A percentile compares a stretch with the other conserved stretches of the same genome.
Conservation (phyloP, 2,797 vertebrate genomes). For the Columba guinea region DNA sequence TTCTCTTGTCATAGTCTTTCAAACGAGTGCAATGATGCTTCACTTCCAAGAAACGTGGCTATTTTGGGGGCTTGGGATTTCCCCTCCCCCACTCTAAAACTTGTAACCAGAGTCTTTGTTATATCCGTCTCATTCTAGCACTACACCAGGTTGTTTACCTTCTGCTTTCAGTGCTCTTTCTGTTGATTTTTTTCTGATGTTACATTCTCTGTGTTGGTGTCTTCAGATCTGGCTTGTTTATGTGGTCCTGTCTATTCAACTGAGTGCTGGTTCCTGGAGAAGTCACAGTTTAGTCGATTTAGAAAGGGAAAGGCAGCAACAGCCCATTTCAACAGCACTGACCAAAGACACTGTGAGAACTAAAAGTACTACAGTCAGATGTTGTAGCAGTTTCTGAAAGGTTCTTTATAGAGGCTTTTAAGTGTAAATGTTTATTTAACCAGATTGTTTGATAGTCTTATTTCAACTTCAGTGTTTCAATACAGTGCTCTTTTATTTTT, state of each 20-base stretch:
- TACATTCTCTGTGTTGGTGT: neutral
- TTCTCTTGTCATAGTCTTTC: neutral
- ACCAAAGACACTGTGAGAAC: neutral
- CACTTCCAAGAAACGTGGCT: neutral
- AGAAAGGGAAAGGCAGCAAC: neutral
- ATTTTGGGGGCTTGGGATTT: neutral
- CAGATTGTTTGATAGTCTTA: neutral
- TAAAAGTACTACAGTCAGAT: neutral
- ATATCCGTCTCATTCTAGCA: accelerated
- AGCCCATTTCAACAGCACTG: neutral
- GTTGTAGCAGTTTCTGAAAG: neutral
- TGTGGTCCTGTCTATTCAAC: neutral
- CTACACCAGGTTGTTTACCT: neutral
- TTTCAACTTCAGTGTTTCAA: neutral
- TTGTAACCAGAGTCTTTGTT: neutral
- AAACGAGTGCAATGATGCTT: neutral
- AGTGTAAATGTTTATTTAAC: constrained; percentile 5
- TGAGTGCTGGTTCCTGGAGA: neutral
- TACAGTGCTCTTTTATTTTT: neutral
- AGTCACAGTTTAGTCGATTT: neutral
- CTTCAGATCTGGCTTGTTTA: neutral
- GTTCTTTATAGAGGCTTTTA: neutral
- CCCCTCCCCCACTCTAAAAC: accelerated
- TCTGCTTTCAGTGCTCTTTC: neutral
- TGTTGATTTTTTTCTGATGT: neutral